These are phyloP conservation scores for Platycheirus rosarum DNA, from an alignment of 2,888 invertebrate genomes.

Conservation along the genomic window DNA sequence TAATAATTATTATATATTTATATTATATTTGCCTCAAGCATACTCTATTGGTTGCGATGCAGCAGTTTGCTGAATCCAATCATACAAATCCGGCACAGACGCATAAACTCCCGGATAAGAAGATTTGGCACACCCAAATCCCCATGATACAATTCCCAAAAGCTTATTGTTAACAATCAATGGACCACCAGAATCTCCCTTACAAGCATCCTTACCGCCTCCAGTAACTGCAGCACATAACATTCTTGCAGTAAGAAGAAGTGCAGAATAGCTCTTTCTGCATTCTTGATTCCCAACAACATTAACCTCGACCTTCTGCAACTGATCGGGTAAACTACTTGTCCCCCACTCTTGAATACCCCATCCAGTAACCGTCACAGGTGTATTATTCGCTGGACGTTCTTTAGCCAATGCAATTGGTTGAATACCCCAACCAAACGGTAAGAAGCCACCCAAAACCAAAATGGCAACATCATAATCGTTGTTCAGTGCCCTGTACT, in stretches of 20 bases:
- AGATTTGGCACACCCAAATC: constrained; percentile 76
- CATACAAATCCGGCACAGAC: constrained; percentile 75
- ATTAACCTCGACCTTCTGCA: constrained; percentile 77
- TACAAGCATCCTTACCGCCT: constrained; percentile 79
- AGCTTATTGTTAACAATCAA: constrained; percentile 75
- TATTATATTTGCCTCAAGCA: too few species aligned
- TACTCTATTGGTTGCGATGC: too few species aligned
- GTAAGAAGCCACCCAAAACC: constrained; percentile 83
- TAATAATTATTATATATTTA: too few species aligned
- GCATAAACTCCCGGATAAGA: constrained; percentile 78
- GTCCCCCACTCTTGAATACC: constrained; percentile 75
- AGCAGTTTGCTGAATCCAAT: constrained; percentile 75
- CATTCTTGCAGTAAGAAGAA: constrained; percentile 77
- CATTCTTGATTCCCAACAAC: constrained; percentile 76
- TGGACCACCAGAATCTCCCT: constrained; percentile 81
- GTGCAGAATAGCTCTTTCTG: constrained; percentile 72
- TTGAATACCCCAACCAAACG: constrained; percentile 83
- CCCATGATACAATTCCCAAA: constrained; percentile 80
- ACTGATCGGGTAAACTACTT: constrained; percentile 65
- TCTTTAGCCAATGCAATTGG: constrained; percentile 85
- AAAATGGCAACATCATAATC: constrained; percentile 86
- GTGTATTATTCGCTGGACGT: constrained; percentile 74
- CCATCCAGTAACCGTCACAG: constrained; percentile 78
- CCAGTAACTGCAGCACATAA: constrained; percentile 77
- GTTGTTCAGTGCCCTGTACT: constrained; percentile 83